A percentile compares a stretch with the other conserved stretches of the same genome.
Conservation (phyloP, 2,113 vertebrate species). For the Sakesphorus luctuosus region DNA sequence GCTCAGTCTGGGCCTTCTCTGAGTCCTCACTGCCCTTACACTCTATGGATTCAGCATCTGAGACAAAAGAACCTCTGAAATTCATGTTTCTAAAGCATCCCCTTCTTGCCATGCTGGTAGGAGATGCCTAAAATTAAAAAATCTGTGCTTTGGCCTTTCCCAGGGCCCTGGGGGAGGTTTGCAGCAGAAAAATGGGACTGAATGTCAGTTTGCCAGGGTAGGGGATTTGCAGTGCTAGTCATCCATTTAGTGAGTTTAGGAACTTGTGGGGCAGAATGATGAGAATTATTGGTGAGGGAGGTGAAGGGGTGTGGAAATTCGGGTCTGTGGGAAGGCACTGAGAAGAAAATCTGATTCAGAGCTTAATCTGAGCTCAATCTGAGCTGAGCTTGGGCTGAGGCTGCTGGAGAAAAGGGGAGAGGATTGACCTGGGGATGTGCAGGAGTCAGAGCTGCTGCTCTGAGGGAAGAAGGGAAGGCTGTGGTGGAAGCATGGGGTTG, state of each 20-base stretch:
- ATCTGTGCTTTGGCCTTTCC: background rate
- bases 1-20: background rate
- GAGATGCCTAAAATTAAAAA: background rate
- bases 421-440: too few relatives aligned
- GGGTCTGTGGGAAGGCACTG: background rate
- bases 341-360: background rate
- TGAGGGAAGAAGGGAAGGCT: background rate
- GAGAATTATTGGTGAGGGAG: background rate
- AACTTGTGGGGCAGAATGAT: background rate
- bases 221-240: background rate
- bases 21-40: background rate
- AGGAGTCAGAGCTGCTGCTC: background rate
- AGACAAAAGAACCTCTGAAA: background rate
- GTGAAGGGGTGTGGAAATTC: background rate
- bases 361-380: background rate
- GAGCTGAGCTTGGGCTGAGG: background rate
- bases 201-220: background rate
- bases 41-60: background rate
- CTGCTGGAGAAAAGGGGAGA: background rate
- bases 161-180: background rate
- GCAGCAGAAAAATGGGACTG: background rate
- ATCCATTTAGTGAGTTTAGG: background rate
- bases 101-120: background rate
- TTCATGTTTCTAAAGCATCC: background rate
- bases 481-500: background rate